Conservation (phyloP, 2,113 vertebrate species). For the Pollimyrus isidori region DNA sequence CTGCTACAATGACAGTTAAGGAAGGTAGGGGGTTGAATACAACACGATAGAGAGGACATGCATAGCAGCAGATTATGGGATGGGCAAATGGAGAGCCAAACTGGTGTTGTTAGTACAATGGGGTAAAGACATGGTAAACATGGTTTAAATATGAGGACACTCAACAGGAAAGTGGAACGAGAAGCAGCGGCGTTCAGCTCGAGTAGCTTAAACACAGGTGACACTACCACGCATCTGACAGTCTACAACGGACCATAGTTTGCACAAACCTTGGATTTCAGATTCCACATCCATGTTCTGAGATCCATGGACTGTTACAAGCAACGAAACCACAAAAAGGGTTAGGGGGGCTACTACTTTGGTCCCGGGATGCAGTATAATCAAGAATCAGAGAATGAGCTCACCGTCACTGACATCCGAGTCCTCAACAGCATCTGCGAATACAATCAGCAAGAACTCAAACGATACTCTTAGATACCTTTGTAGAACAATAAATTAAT, state of each 20-base stretch:
- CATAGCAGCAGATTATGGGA: not conserved
- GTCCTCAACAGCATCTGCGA: constrained; percentile 1
- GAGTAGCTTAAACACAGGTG: not conserved
- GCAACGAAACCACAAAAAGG: constrained; percentile 28
- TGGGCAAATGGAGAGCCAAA: not conserved
- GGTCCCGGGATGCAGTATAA: not conserved
- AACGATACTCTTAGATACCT: not conserved
- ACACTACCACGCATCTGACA: not conserved
- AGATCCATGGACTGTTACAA: constrained; percentile 35
- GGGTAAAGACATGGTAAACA: not conserved
- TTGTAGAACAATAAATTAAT: not conserved
- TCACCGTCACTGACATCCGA: not conserved
- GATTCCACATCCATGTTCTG: constrained; percentile 35
- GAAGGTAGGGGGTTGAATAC: not conserved
- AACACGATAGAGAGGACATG: not conserved
- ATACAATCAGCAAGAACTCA: not conserved
- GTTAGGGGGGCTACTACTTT: not conserved
- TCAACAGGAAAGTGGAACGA: not conserved
- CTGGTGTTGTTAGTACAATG: not conserved
- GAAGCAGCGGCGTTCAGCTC: not conserved
- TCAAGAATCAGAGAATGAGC: not conserved
- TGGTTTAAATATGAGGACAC: not conserved
- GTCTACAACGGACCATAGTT: constrained; percentile 13
- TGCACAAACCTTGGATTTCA: constrained; percentile 37
- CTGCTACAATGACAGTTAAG: constrained; percentile 23